Base-by-base conservation (phyloP, 2,113 vertebrate species). In the Marcusenius ussheri region DNA sequence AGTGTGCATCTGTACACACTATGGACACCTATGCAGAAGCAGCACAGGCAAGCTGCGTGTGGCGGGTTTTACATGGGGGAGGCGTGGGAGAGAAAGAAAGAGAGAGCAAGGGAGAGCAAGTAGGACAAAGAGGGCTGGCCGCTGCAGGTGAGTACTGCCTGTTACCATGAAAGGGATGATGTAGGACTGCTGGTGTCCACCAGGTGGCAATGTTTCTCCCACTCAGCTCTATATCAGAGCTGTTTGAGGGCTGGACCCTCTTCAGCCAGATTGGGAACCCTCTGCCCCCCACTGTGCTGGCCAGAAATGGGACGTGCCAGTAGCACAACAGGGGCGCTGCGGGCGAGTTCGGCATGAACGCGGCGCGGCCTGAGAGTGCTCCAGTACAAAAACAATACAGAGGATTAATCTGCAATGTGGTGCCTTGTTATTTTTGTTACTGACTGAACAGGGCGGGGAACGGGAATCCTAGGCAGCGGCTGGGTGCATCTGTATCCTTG, bases 141-240 rank as follows among this genome's bases (percentile, higher is more conserved):
- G 0, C 39, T 39, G 45, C 46, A 56, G 46, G 56, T 50, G 80
- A 84, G 42, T 88, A 87, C 85, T 88, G 39, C 83, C 77, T 90
- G 90, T 39, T 70, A 89, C 90, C 89, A 91, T 88, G 90, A 92
- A 90, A 80, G 88, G 80, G 88, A 90, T 89, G 56, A 51, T 51
- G 21, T 74, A 4, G 24, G 47, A 24, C 21, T 83, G 46, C 24
- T 90, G 51, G 35, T n/a, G 45, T 50, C 88, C 88, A 89, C 42
- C 88, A 89, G 70, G 88, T 9, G 88, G 70, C 15, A 49, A 2
- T 10, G 21, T 88, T 49, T 88, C 88, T 80, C 88, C n/a, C n/a
- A 19, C 45, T 77, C 27, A 74, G 15, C 3, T 50, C 88, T 17
- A 49, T 31, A 7, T 35, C 45, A 50, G 31, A 66, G 11, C 35